phyloP scores from a whole-genome alignment of 2,113 vertebrate genomes.

The Campylomormyrus tamandua region DNA sequence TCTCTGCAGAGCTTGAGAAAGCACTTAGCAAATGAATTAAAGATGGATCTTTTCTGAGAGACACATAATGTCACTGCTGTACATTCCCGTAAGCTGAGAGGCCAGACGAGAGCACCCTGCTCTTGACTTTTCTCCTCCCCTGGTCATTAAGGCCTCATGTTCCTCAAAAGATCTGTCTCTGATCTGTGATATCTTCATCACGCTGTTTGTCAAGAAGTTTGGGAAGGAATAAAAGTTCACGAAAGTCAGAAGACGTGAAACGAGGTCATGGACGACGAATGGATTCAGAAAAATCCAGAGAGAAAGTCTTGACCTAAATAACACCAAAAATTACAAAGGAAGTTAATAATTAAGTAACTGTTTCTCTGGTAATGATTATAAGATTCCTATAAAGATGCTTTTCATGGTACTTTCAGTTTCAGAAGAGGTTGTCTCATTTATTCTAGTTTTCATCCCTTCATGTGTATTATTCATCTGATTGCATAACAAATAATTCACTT shows the following conservation, averaged over 20 bases:
- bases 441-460: not conserved
- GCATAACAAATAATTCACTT: constrained; percentile 3
- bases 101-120: not conserved
- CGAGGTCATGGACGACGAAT: not conserved
- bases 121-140: not conserved
- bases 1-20: not conserved
- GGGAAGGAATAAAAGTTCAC: not conserved
- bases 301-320: constrained; percentile 8
- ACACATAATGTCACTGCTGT: not conserved
- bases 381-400: not conserved
- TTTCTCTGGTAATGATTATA: not conserved
- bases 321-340: not conserved
- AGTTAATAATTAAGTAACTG: not conserved
- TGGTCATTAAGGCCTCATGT: not conserved
- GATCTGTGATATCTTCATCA: not conserved
- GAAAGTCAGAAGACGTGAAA: not conserved
- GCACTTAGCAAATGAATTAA: not conserved
- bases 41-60: not conserved
- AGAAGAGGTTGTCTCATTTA: not conserved
- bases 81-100: not conserved
- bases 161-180: not conserved
- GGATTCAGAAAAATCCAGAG: not conserved
- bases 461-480: not conserved
- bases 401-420: not conserved
- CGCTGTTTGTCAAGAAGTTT: not conserved